Conservation (phyloP, 2,888 invertebrate species). For the Eubasilissa splendida region DNA sequence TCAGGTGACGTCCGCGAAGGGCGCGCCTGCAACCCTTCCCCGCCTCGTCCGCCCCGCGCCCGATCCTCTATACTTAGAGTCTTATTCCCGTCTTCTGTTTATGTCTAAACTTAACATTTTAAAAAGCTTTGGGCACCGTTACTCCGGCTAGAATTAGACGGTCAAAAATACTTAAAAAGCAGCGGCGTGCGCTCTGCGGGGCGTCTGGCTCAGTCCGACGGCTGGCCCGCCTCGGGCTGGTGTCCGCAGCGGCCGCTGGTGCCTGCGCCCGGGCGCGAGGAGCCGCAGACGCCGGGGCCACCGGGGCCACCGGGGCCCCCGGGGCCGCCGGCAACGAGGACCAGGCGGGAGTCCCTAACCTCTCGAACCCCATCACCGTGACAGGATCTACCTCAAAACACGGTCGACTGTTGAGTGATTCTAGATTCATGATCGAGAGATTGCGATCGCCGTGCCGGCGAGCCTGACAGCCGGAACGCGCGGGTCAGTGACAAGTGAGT, state of each 20-base stretch:
- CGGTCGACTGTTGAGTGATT: too few relatives aligned
- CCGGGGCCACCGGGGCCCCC: neutral
- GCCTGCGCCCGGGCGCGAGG: neutral
- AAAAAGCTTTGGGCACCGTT: conserved; percentile 59
- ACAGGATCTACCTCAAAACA: too few relatives aligned
- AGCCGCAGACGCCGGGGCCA: neutral
- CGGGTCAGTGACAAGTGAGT: conserved; percentile 21
- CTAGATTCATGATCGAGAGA: too few relatives aligned
- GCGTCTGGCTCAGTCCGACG: conserved; percentile 55
- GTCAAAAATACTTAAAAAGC: conserved; percentile 72
- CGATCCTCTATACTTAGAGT: conserved; percentile 67
- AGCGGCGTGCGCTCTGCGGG: conserved; percentile 62
- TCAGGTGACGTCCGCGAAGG: conserved; percentile 23
- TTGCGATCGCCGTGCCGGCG: neutral
- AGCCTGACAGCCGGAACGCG: neutral
- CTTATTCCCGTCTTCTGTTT: conserved; percentile 70
- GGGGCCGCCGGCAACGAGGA: neutral
- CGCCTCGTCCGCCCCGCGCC: conserved; percentile 31
- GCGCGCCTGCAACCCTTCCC: conserved; percentile 32
- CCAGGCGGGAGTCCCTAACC: neutral
- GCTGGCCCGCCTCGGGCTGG: conserved; percentile 50
- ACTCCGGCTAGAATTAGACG: conserved; percentile 65
- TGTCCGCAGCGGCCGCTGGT: conserved; percentile 61
- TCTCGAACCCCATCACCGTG: too few relatives aligned
- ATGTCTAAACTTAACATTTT: conserved; percentile 71